Evolutionary conservation across 2,888 invertebrate genomes (phyloP), one percentile per base, ranked within the genome.

Genomic region (Calliopum simillimum): DNA sequence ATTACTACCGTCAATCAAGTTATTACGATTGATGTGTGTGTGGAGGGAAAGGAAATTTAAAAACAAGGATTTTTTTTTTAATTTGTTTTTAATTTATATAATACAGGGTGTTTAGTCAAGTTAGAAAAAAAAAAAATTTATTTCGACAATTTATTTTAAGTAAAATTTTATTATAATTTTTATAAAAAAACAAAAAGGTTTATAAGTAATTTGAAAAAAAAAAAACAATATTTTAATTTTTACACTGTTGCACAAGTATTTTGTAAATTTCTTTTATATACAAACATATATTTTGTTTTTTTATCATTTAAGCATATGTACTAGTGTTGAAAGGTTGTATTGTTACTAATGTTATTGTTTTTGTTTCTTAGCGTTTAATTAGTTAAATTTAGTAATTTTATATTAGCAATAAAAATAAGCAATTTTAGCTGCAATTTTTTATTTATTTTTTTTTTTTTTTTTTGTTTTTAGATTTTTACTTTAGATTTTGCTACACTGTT

Each of bases 401-500:
- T 53, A 11, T 53, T 53, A 53, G 53, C 53, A 53, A 53, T 53
- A 53, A 53, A 53, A 53, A 13, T 21, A 53, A 23, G 53, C 53
- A 53, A 53, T 53, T 51, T 53, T 53, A 53, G 53, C 21, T 23
- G 53, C 53, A 53, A 21, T 14, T 23, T 21, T 23, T 21, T n/a
- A n/a, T n/a, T n/a, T n/a, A n/a, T n/a, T n/a, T n/a, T n/a, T n/a
- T n/a, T n/a, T 25, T 49, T n/a, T 56, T 56, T 55, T 55, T 55
- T 3, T 55, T 19, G 23, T 3, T 4, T 19, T 59, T 59, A 59
- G 33, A 56, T 13, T 56, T 25, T 16, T 63, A 47, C 25, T 47
- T 63, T 21, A n/a, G 33, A 66, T 56, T 56, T 56, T 47, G 47
- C 56, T 46, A 23, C 66, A 66, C 66, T 56, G 44, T 56, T 56